A percentile compares a stretch with the other conserved stretches of the same genome.
Conservation (phyloP, 2,113 vertebrate species). For the Lamprotornis superbus region DNA sequence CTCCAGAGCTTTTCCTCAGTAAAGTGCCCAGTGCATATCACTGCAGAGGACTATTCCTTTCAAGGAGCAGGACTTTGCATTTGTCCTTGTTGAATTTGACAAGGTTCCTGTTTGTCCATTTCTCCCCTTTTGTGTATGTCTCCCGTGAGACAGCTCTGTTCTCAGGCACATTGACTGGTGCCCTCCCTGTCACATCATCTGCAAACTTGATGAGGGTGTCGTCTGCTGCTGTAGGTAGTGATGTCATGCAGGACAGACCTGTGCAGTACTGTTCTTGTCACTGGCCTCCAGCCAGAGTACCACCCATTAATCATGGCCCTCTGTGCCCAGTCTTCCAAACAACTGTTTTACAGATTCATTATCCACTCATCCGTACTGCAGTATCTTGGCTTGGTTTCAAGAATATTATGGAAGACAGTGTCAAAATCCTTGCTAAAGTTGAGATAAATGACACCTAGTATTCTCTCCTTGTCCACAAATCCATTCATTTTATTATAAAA, state of each 20-base stretch:
- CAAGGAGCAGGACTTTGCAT: neutral
- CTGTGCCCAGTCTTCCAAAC: neutral
- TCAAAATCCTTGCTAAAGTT: neutral
- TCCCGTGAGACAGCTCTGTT: neutral
- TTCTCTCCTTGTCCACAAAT: neutral
- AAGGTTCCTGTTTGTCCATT: neutral
- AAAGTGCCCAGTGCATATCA: accelerated
- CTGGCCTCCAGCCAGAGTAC: neutral
- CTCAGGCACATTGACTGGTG: neutral
- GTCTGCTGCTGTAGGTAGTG: neutral
- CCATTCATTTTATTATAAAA: neutral
- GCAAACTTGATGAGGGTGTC: neutral
- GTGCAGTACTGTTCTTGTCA: neutral
- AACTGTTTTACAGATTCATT: neutral
- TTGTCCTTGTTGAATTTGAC: neutral
- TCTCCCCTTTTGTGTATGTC: neutral
- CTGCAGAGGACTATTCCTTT: neutral
- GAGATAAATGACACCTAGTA: neutral
- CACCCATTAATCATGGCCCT: neutral
- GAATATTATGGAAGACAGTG: neutral
- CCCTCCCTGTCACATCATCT: neutral
- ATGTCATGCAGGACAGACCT: neutral
- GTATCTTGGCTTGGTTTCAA: neutral
- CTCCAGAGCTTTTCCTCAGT: neutral
- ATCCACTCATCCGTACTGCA: neutral